phyloP scores from a whole-genome alignment of 2,113 vertebrate species.

The Planiliza haematocheilus region DNA sequence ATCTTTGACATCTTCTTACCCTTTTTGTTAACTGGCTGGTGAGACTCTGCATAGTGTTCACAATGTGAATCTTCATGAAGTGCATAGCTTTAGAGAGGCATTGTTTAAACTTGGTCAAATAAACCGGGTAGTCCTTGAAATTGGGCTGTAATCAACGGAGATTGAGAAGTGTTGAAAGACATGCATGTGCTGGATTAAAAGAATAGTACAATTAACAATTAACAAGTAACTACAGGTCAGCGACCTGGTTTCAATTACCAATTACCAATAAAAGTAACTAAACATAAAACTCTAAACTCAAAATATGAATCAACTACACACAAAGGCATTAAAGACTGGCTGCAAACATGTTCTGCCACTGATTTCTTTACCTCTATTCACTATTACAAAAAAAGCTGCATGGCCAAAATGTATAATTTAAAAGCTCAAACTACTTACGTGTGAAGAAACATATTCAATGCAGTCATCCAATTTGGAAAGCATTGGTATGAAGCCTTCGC shows the following conservation, averaged over 20 bases:
- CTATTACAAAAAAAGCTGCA: too few species aligned
- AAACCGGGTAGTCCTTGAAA: conserved; percentile 97
- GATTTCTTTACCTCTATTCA: too few species aligned
- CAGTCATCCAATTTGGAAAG: conserved; percentile 97
- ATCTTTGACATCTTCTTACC: conserved; percentile 81
- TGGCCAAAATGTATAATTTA: too few species aligned
- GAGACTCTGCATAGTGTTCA: conserved; percentile 94
- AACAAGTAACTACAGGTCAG: neutral
- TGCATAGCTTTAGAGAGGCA: conserved; percentile 98
- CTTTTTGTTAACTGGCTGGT: conserved; percentile 93
- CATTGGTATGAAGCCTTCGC: conserved; percentile 98
- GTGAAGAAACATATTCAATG: conserved; percentile 94
- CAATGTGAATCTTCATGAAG: conserved; percentile 94
- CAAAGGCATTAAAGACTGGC: neutral
- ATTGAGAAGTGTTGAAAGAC: conserved; percentile 16
- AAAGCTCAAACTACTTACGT: conserved; percentile 86
- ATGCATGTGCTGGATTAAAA: neutral
- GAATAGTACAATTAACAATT: neutral
- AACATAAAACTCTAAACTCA: too few species aligned
- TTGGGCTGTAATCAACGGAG: conserved; percentile 86
- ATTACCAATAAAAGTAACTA: too few species aligned
- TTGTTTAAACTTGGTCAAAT: conserved; percentile 93
- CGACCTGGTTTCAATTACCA: neutral
- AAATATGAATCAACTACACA: neutral
- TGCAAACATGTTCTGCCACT: too few species aligned